These are phyloP conservation scores for Cnemophilus loriae DNA, from an alignment of 2,113 vertebrate species.

Conservation along the genomic window DNA sequence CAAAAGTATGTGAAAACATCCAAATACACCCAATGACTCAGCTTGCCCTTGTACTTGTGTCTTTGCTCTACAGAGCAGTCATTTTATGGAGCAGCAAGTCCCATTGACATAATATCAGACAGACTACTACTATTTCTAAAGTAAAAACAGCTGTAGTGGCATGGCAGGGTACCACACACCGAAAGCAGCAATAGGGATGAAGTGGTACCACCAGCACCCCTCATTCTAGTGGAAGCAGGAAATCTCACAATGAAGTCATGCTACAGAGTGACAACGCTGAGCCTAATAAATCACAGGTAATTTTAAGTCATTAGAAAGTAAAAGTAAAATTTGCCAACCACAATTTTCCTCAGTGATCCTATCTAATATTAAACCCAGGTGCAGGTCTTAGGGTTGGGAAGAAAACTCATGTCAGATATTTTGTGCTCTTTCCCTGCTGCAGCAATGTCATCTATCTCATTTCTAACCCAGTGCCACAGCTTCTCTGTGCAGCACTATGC, in stretches of 20 bases:
- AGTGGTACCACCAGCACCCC: neutral
- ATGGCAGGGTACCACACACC: neutral
- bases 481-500: neutral
- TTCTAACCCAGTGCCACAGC: neutral
- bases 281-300: neutral
- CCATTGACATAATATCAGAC: neutral
- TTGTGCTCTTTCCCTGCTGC: neutral
- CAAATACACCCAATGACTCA: conserved; percentile 24
- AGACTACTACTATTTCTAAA: neutral
- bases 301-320: conserved; percentile 14
- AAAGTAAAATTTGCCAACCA: conserved; percentile 3
- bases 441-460: neutral
- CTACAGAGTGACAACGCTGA: neutral
- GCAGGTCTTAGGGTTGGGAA: neutral
- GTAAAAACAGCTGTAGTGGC: neutral
- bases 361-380: neutral
- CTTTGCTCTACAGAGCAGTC: neutral
- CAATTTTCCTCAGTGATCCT: neutral
- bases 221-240: neutral
- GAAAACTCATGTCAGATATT: neutral
- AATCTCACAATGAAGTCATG: neutral
- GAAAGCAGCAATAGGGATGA: neutral
- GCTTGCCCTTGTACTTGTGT: conserved; percentile 11
- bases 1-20: conserved; percentile 16
- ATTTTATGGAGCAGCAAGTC: conserved; percentile 12